A percentile compares a stretch with the other conserved stretches of the same genome.
phyloP scores from a whole-genome alignment of 2,888 invertebrate species.

The Alviniconcha strummeri region DNA sequence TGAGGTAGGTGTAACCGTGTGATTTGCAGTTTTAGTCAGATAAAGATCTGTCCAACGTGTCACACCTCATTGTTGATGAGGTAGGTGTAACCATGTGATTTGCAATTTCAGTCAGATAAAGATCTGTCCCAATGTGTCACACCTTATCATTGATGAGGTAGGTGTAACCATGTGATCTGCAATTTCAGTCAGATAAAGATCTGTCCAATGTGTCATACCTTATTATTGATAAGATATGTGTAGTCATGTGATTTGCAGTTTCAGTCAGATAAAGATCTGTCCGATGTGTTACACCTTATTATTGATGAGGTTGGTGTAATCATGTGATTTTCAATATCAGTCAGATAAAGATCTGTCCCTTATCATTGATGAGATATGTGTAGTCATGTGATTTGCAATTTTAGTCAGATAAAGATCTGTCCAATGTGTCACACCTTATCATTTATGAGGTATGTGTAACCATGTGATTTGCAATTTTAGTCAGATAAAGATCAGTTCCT shows the following conservation, averaged over 20 bases:
- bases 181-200: slow-evolving; percentile 81
- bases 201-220: slow-evolving; percentile 77
- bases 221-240: slow-evolving; percentile 69
- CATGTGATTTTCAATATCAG: slow-evolving; percentile 86
- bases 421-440: slow-evolving; percentile 64
- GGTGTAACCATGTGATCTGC: no score
- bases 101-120: slow-evolving; percentile 82
- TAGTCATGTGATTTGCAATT: no score
- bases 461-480: slow-evolving; percentile 80
- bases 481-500: slow-evolving; percentile 75
- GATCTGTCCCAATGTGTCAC: slow-evolving; percentile 58
- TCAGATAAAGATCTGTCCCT: slow-evolving; percentile 75
- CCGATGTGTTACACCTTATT: slow-evolving; percentile 64
- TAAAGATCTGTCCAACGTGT: slow-evolving; percentile 55
- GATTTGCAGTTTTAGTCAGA: slow-evolving; percentile 86
- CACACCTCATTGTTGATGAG: slow-evolving; percentile 71
- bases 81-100: no score
- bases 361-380: slow-evolving; percentile 69
- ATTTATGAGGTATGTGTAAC: slow-evolving; percentile 69
- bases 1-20: slow-evolving; percentile 67
- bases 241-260: no score
- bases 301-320: slow-evolving; percentile 69
- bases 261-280: slow-evolving; percentile 78
- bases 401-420: slow-evolving; percentile 78
- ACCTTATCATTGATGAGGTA: slow-evolving; percentile 71